Conservation (phyloP, 2,113 vertebrate genomes). For the Circaetus gallicus region DNA sequence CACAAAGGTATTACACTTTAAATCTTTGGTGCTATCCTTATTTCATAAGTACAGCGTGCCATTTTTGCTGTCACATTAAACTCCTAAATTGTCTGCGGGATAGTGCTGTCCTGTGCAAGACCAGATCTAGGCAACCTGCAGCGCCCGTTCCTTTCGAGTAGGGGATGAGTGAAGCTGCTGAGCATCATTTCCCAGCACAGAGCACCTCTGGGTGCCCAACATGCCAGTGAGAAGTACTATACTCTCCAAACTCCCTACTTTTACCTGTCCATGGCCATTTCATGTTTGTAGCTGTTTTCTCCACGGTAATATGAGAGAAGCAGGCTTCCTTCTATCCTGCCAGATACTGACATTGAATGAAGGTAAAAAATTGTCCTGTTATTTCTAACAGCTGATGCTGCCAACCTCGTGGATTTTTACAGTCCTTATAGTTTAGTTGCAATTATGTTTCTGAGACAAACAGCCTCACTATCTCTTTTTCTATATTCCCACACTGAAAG, state of each 20-base stretch:
- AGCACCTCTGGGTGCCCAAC: background rate
- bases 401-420: background rate
- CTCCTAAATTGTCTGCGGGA: background rate
- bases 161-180: background rate
- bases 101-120: background rate
- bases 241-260: background rate
- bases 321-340: background rate
- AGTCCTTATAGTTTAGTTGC: background rate
- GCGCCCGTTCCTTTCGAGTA: rapidly evolving
- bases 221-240: rapidly evolving
- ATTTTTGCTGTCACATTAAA: background rate
- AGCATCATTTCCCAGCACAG: background rate
- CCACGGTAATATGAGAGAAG: background rate
- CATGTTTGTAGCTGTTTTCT: background rate
- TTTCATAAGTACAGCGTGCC: rapidly evolving
- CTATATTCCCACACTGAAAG: background rate
- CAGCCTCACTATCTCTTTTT: background rate
- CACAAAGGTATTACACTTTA: background rate
- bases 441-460: background rate
- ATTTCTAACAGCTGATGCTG: background rate
- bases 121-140: background rate
- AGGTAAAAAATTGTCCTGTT: background rate
- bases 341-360: background rate
- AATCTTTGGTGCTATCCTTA: background rate
- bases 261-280: background rate